Conservation (phyloP, 2,888 invertebrate species). For the Heliconius charithonia region DNA sequence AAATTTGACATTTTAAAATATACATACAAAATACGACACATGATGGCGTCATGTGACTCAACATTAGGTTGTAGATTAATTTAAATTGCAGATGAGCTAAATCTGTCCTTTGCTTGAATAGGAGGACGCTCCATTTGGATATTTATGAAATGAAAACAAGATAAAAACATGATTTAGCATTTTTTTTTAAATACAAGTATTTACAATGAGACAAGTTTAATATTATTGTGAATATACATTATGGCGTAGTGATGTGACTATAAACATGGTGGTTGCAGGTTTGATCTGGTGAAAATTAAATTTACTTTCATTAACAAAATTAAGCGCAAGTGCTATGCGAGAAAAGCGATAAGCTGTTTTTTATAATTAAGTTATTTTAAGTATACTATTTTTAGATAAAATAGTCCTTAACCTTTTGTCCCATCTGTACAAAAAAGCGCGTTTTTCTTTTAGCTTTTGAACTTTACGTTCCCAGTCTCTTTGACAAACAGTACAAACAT, state of each 20-base stretch:
- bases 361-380: neutral
- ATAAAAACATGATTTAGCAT: too few relatives aligned
- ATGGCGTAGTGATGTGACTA: too few relatives aligned
- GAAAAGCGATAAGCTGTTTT: neutral
- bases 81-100: slow-evolving; percentile 39
- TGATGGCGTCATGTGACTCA: slow-evolving; percentile 36
- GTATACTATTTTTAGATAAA: neutral
- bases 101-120: slow-evolving; percentile 24
- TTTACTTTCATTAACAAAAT: too few relatives aligned
- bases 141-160: slow-evolving; percentile 13
- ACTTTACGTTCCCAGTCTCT: slow-evolving; percentile 8
- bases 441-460: neutral
- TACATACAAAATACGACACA: slow-evolving; percentile 22
- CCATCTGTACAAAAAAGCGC: neutral
- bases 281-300: too few relatives aligned
- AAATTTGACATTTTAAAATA: slow-evolving; percentile 18
- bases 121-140: slow-evolving; percentile 28
- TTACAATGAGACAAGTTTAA: too few relatives aligned
- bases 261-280: too few relatives aligned
- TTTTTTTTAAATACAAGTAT: too few relatives aligned
- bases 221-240: too few relatives aligned
- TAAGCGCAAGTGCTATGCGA: neutral
- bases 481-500: slow-evolving; percentile 6
- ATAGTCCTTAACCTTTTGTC: slow-evolving; percentile 1
- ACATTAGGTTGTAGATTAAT: slow-evolving; percentile 32